phyloP scores from a whole-genome alignment of 2,888 invertebrate genomes.

The Eupithecia vulgata region DNA sequence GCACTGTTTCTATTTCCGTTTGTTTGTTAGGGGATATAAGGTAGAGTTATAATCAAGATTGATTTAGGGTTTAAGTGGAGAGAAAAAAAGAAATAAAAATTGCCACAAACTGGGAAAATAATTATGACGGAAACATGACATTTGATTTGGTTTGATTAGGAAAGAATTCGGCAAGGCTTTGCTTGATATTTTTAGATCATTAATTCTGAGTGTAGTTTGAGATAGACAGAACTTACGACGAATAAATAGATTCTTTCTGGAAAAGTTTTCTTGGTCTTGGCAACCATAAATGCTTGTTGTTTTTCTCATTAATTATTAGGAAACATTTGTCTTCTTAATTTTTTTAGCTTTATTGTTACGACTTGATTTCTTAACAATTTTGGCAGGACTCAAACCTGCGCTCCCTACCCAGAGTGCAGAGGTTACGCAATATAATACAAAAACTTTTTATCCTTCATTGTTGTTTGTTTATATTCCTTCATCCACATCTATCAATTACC shows the following conservation, averaged over 20 bases:
- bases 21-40: background rate
- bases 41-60: background rate
- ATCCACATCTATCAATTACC: background rate
- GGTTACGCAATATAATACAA: no score
- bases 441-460: background rate
- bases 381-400: no score
- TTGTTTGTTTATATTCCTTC: background rate
- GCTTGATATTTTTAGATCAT: background rate
- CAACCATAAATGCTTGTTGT: constrained; percentile 1
- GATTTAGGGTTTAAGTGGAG: background rate
- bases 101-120: background rate
- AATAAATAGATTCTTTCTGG: background rate
- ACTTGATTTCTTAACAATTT: no score
- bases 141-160: background rate
- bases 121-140: background rate
- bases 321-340: background rate
- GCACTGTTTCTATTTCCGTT: constrained; percentile 34
- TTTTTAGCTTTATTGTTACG: background rate
- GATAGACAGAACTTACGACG: background rate
- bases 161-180: background rate
- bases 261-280: background rate
- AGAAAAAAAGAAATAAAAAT: background rate
- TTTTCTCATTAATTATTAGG: background rate
- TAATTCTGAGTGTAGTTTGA: background rate
- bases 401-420: no score